phyloP scores from a whole-genome alignment of 1,140 invertebrate genomes.

The Brachystomella parvula region DNA sequence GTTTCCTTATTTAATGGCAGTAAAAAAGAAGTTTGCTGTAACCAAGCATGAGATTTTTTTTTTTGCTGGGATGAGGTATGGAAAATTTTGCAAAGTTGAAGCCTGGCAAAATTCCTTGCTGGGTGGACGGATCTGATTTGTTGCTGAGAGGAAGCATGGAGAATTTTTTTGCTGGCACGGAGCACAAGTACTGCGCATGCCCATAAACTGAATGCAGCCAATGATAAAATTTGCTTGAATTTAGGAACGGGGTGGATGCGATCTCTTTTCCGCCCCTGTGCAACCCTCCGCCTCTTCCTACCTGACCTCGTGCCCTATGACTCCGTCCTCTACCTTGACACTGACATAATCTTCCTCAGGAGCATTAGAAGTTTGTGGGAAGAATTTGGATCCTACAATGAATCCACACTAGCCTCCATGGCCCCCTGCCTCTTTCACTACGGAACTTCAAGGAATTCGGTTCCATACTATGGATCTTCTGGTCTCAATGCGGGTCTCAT shows the following conservation, averaged over 20 bases:
- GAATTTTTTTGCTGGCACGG: too few species aligned
- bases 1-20: too few species aligned
- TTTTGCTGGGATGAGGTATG: too few species aligned
- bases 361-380: conserved; percentile 25
- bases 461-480: conserved; percentile 30
- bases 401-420: conserved; percentile 22
- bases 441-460: conserved; percentile 14
- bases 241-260: conserved; percentile 31
- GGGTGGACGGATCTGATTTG: too few species aligned
- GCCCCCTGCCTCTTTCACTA: conserved; percentile 35
- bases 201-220: too few species aligned
- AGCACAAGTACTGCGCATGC: too few species aligned
- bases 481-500: conserved; percentile 33
- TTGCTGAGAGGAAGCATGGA: too few species aligned
- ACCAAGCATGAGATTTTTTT: too few species aligned
- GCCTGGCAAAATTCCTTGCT: too few species aligned
- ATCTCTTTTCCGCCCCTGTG: conserved; percentile 34
- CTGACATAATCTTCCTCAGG: conserved; percentile 33
- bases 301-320: conserved; percentile 22
- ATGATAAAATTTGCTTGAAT: too few species aligned
- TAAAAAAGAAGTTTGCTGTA: too few species aligned
- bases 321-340: conserved; percentile 33
- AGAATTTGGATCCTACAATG: conserved; percentile 22
- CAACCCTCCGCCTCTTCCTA: conserved; percentile 35
- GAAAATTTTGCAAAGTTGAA: too few species aligned